A percentile compares a stretch with the other conserved stretches of the same genome.
Conservation (phyloP, 92 coral and sea anemone species). For the Actinernus sp. region DNA sequence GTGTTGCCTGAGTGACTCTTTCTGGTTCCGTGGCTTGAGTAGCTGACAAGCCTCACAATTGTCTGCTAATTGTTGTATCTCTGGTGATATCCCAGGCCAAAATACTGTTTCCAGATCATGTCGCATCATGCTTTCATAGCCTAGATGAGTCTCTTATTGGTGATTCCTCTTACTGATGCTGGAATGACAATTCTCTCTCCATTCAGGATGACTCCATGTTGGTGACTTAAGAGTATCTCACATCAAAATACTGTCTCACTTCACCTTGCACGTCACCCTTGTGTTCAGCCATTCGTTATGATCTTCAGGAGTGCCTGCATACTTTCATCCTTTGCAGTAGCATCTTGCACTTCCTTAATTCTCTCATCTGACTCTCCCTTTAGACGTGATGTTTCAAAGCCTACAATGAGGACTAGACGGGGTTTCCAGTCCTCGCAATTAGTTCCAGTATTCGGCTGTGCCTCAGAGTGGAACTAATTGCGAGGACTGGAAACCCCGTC, state of each 20-base stretch:
- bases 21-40: too few relatives aligned
- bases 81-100: too few relatives aligned
- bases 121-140: conserved; percentile 47
- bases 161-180: conserved; percentile 2
- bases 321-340: conserved; percentile 26
- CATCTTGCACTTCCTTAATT: conserved; percentile 22
- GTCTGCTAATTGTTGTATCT: too few relatives aligned
- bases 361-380: conserved; percentile 43
- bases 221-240: conserved; percentile 6
- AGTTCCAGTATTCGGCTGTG: too few relatives aligned
- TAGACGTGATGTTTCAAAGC: conserved; percentile 16
- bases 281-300: conserved; percentile 26
- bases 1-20: too few relatives aligned
- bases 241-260: conserved; percentile 31
- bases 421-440: too few relatives aligned
- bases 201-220: not conserved
- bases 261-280: conserved; percentile 15
- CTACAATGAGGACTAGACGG: too few relatives aligned
- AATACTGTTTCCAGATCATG: not conserved
- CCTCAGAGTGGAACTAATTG: too few relatives aligned
- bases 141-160: conserved; percentile 10
- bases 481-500: too few relatives aligned
- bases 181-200: not conserved
- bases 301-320: conserved; percentile 13
- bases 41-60: too few relatives aligned